These are phyloP conservation scores for Ectobius pallidus DNA, from an alignment of 2,888 invertebrate species.

Conservation along the genomic window DNA sequence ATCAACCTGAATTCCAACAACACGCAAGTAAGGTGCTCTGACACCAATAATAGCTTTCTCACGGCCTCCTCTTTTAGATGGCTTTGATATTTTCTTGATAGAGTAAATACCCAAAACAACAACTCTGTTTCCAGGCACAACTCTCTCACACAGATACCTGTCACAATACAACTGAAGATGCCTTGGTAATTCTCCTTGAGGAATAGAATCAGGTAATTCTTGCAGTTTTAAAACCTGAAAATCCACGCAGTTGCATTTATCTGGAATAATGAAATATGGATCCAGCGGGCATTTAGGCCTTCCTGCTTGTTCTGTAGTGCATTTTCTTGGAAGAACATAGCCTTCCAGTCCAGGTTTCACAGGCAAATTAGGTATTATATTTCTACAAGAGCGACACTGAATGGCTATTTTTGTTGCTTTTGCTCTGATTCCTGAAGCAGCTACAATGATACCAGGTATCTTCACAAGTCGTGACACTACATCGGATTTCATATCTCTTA, in stretches of 20 bases:
- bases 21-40: constrained; percentile 91
- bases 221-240: constrained; percentile 98
- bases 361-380: constrained; percentile 84
- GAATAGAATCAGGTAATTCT: constrained; percentile 92
- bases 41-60: constrained; percentile 89
- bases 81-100: constrained; percentile 83
- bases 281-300: constrained; percentile 93
- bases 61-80: constrained; percentile 60
- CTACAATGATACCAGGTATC: constrained; percentile 93
- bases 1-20: constrained; percentile 89
- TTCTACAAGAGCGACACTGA: constrained; percentile 93
- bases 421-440: constrained; percentile 91
- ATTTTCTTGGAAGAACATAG: constrained; percentile 92
- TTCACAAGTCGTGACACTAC: constrained; percentile 92
- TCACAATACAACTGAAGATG: constrained; percentile 95
- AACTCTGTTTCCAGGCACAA: constrained; percentile 95
- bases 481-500: constrained; percentile 92
- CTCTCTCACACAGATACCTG: constrained; percentile 89
- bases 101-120: constrained; percentile 94
- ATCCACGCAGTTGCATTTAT: constrained; percentile 96
- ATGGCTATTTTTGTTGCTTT: constrained; percentile 96
- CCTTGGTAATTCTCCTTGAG: constrained; percentile 97
- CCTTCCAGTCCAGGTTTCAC: constrained; percentile 97
- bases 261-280: constrained; percentile 97
- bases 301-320: constrained; percentile 92